Conservation (phyloP, 1,140 invertebrate genomes). For the Macrosteles quadrilineatus region DNA sequence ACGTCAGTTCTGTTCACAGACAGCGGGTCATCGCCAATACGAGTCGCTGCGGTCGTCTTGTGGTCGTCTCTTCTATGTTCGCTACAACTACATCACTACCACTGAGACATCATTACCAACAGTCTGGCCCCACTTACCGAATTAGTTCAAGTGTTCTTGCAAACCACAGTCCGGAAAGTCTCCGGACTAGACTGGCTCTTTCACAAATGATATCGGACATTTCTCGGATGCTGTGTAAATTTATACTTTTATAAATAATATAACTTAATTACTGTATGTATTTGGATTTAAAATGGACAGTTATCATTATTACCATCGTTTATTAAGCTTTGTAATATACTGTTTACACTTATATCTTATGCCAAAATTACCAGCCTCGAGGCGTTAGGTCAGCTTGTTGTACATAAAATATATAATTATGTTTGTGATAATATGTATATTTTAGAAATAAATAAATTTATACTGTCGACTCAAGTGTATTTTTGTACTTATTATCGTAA, state of each 20-base stretch:
- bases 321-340: constrained; percentile 1
- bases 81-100: too few relatives aligned
- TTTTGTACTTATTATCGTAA: neutral
- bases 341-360: constrained; percentile 6
- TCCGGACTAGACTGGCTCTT: neutral
- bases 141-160: constrained; percentile 11
- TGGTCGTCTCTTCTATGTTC: neutral
- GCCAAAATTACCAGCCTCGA: neutral
- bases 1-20: too few relatives aligned
- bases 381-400: constrained; percentile 4
- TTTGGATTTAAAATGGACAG: neutral
- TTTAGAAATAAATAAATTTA: constrained; percentile 25
- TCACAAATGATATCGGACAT: neutral
- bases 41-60: neutral
- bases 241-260: constrained; percentile 19
- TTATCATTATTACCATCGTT: neutral
- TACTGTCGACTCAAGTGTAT: neutral
- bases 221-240: neutral
- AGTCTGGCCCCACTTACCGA: neutral
- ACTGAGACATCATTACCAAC: neutral
- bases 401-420: constrained; percentile 22
- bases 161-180: neutral
- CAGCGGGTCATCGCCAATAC: too few relatives aligned
- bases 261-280: neutral
- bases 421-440: constrained; percentile 26